Evolutionary conservation across 2,797 vertebrate genomes (phyloP).

Genomic region (Euphonia xanthogaster): DNA sequence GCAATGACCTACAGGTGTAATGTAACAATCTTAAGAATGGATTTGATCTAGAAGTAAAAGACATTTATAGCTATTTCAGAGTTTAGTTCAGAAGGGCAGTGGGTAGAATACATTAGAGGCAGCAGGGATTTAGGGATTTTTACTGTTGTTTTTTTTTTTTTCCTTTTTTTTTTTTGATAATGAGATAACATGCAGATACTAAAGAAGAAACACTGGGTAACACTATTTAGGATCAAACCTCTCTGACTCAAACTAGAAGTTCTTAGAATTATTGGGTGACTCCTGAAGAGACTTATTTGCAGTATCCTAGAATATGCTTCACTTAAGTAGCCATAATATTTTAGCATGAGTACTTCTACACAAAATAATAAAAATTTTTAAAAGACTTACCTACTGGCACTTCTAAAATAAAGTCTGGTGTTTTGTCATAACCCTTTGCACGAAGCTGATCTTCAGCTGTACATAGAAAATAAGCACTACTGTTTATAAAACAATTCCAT

Average conservation of each 20-base stretch:
- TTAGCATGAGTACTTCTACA: not conserved
- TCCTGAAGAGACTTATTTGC: not conserved
- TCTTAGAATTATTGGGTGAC: not conserved
- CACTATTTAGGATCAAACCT: not conserved
- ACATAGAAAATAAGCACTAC: constrained; percentile 56
- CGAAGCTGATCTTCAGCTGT: constrained; percentile 98
- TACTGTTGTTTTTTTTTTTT: not conserved
- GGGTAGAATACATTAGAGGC: not conserved
- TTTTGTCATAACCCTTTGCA: constrained; percentile 97
- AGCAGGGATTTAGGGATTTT: not conserved
- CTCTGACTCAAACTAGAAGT: not conserved
- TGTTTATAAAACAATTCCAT: constrained; percentile 65
- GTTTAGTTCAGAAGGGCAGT: not conserved
- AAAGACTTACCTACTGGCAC: constrained; percentile 90
- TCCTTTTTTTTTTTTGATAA: not conserved
- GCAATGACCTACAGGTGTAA: not conserved
- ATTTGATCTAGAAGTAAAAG: not conserved
- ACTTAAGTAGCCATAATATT: not conserved
- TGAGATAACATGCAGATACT: not conserved
- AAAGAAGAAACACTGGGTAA: not conserved
- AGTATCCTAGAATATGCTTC: not conserved
- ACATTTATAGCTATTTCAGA: not conserved
- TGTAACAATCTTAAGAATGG: not conserved
- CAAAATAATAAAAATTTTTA: constrained; percentile 13
- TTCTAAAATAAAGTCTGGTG: constrained; percentile 97